Conservation (phyloP, 1,140 invertebrate genomes). For the Drosophila insularis region DNA sequence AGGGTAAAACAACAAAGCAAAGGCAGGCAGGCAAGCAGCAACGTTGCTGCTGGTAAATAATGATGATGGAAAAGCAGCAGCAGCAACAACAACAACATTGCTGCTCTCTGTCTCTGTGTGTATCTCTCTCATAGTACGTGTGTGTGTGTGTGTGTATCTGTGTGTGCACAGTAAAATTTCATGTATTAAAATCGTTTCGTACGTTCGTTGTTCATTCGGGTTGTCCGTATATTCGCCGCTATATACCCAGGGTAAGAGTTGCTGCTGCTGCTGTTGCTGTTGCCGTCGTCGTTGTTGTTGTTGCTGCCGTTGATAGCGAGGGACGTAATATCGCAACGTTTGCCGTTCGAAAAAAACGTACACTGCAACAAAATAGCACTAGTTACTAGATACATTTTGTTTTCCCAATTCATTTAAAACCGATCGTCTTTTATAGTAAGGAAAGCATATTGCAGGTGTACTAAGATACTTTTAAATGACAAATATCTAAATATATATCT, state of each 20-base stretch:
- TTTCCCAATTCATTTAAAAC: too few species aligned
- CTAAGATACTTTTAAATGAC: too few species aligned
- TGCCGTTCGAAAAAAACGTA: slow-evolving; percentile 65
- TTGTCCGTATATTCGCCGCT: slow-evolving; percentile 29
- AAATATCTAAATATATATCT: neutral
- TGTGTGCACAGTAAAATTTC: slow-evolving; percentile 61
- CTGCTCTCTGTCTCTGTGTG: slow-evolving; percentile 34
- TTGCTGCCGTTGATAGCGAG: slow-evolving; percentile 64
- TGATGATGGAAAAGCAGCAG: slow-evolving; percentile 61
- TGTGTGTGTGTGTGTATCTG: slow-evolving; percentile 16
- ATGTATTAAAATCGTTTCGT: slow-evolving; percentile 62
- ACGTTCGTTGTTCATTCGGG: slow-evolving; percentile 19
- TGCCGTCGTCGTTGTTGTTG: slow-evolving; percentile 26
- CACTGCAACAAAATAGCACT: neutral
- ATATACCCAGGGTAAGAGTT: slow-evolving; percentile 53
- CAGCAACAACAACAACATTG: slow-evolving; percentile 37
- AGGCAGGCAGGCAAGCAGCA: slow-evolving; percentile 21
- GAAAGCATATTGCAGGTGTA: too few species aligned
- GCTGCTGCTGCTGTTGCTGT: slow-evolving; percentile 26
- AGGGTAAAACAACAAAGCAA: slow-evolving; percentile 79
- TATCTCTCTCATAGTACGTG: neutral
- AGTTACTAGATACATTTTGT: neutral
- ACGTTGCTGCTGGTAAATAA: slow-evolving; percentile 67
- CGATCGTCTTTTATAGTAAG: too few species aligned
- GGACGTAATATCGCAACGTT: slow-evolving; percentile 78